These are phyloP conservation scores for Tetrapedia diversipes DNA, from an alignment of 2,888 invertebrate species.

Conservation along the genomic window DNA sequence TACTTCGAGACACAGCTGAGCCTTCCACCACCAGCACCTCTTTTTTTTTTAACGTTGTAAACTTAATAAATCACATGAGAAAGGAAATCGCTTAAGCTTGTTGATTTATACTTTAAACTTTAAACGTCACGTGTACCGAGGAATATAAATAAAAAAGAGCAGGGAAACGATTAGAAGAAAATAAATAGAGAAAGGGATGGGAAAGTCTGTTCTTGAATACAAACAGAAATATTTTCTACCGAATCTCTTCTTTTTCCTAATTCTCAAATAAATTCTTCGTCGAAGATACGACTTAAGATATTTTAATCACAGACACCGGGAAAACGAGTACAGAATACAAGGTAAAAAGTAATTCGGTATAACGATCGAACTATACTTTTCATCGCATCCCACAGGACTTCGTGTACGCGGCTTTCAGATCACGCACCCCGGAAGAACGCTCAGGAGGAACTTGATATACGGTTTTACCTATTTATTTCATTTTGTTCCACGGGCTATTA, in stretches of 20 bases:
- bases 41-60: neutral
- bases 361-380: slow-evolving; percentile 15
- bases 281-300: too few relatives aligned
- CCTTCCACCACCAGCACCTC: neutral
- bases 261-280: too few relatives aligned
- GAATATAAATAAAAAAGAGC: too few relatives aligned
- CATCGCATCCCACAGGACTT: slow-evolving; percentile 14
- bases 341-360: neutral
- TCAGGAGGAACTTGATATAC: slow-evolving; percentile 54
- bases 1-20: neutral
- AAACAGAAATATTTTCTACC: too few relatives aligned
- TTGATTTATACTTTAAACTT: too few relatives aligned
- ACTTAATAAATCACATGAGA: too few relatives aligned
- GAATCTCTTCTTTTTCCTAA: too few relatives aligned
- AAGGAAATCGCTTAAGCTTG: too few relatives aligned
- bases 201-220: too few relatives aligned
- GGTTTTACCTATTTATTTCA: neutral
- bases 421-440: slow-evolving; percentile 40
- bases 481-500: neutral
- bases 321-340: neutral
- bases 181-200: too few relatives aligned
- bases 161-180: too few relatives aligned
- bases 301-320: neutral
- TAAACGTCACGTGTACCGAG: too few relatives aligned
- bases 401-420: slow-evolving; percentile 23